A percentile compares a stretch with the other conserved stretches of the same genome.
Conservation (phyloP, 2,113 vertebrate species). For the Dicerorhinus sumatrensis region DNA sequence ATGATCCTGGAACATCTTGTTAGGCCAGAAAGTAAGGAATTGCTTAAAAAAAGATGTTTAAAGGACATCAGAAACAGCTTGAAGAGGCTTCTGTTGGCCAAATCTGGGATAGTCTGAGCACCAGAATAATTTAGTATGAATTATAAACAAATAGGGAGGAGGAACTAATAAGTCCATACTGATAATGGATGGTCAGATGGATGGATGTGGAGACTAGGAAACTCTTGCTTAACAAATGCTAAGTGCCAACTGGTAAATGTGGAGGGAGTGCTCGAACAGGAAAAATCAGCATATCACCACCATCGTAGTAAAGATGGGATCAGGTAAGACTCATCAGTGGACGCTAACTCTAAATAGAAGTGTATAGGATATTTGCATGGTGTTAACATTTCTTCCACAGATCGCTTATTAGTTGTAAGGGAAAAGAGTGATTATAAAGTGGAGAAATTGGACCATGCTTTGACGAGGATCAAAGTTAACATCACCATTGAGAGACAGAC, state of each 20-base stretch:
- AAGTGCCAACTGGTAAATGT: background rate
- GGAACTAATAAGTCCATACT: background rate
- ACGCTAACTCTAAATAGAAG: background rate
- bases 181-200: background rate
- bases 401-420: background rate
- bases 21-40: background rate
- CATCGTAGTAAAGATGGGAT: background rate
- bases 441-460: background rate
- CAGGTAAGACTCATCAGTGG: background rate
- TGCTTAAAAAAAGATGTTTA: background rate
- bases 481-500: background rate
- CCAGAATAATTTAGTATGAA: background rate
- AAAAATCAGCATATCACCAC: background rate
- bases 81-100: background rate
- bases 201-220: background rate
- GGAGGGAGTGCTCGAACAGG: background rate
- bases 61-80: background rate
- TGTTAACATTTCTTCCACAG: background rate
- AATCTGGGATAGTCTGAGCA: background rate
- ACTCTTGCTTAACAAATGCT: background rate
- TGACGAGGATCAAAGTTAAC: conserved; percentile 3
- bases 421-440: background rate
- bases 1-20: background rate
- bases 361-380: background rate
- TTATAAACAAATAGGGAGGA: background rate